These are phyloP conservation scores for Tachina fera DNA, from an alignment of 2,888 invertebrate species.

Conservation along the genomic window DNA sequence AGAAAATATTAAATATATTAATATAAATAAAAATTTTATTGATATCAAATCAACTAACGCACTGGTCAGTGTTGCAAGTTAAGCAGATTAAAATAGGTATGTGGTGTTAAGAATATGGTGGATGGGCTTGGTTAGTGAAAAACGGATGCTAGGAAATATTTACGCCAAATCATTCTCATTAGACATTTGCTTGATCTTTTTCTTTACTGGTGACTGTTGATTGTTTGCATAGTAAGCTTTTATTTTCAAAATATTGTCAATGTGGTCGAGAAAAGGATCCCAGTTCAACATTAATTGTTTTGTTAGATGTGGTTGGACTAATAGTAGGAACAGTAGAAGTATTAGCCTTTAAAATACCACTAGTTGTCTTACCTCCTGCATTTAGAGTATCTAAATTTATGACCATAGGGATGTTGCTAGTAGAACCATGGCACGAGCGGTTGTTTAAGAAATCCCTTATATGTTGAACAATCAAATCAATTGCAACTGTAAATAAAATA, in stretches of 20 bases:
- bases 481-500: slow-evolving; percentile 91
- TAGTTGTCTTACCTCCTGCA: slow-evolving; percentile 72
- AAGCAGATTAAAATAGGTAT: slow-evolving; percentile 13
- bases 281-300: slow-evolving; percentile 65
- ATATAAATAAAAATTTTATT: not conserved
- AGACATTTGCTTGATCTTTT: slow-evolving; percentile 53
- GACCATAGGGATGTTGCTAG: slow-evolving; percentile 77
- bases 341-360: slow-evolving; percentile 56
- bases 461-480: slow-evolving; percentile 98
- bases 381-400: slow-evolving; percentile 74
- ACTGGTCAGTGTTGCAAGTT: slow-evolving; percentile 24
- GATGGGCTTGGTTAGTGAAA: slow-evolving; percentile 29
- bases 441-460: slow-evolving; percentile 94
- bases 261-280: slow-evolving; percentile 67
- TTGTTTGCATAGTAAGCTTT: slow-evolving; percentile 47
- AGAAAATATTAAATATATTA: slow-evolving; percentile 14
- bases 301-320: slow-evolving; percentile 64
- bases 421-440: slow-evolving; percentile 81
- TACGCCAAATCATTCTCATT: slow-evolving; percentile 47
- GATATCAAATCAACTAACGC: slow-evolving; percentile 3
- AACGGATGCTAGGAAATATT: slow-evolving; percentile 14
- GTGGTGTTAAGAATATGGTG: slow-evolving; percentile 14
- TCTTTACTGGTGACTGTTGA: slow-evolving; percentile 57
- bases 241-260: slow-evolving; percentile 50
- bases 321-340: slow-evolving; percentile 51